Conservation (phyloP, 37 sponge, comb jelly and placozoan species). For the Dysidea cf. avara region DNA sequence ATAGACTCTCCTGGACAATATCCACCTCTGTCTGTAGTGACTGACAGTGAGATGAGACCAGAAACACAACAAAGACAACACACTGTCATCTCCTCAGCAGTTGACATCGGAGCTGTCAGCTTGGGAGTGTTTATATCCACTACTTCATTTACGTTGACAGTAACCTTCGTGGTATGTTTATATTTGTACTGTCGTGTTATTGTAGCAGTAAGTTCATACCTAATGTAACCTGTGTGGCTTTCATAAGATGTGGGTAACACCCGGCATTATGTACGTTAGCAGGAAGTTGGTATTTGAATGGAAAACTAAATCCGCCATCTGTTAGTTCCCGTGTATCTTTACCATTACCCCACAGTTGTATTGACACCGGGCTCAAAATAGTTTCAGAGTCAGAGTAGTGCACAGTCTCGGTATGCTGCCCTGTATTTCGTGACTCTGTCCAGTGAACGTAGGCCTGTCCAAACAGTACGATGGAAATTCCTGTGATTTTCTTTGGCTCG, state of each 20-base stretch:
- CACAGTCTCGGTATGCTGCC: constrained; percentile 33
- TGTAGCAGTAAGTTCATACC: too few species aligned
- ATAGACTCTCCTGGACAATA: constrained; percentile 55
- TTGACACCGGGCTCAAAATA: constrained; percentile 1
- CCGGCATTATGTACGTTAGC: too few species aligned
- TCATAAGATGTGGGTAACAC: constrained; percentile 23
- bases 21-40: constrained; percentile 37
- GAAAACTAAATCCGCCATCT: constrained; percentile 33
- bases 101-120: constrained; percentile 6
- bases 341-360: constrained; percentile 28
- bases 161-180: constrained; percentile 14
- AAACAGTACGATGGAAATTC: constrained; percentile 25
- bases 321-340: constrained; percentile 7
- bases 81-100: constrained; percentile 37
- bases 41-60: constrained; percentile 46
- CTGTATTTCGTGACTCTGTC: constrained; percentile 51
- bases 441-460: constrained; percentile 71
- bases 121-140: constrained; percentile 46
- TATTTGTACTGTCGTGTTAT: neutral
- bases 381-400: constrained; percentile 35
- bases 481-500: constrained; percentile 31
- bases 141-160: constrained; percentile 32
- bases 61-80: constrained; percentile 77
- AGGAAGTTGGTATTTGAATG: constrained; percentile 40
- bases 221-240: too few species aligned